phyloP scores from a whole-genome alignment of 2,797 vertebrate genomes.

The Sphenodon punctatus region DNA sequence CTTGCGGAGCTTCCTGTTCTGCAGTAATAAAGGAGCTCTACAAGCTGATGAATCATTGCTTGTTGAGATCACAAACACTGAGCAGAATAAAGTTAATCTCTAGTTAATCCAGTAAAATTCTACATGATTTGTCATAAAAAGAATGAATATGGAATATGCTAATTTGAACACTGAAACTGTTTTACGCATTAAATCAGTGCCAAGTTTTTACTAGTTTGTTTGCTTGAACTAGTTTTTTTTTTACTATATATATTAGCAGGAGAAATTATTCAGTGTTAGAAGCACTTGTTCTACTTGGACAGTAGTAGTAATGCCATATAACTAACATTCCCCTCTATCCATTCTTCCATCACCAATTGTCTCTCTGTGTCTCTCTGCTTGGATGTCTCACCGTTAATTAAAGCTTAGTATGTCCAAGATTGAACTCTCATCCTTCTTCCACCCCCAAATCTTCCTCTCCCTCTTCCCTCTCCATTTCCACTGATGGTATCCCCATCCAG shows the following conservation, averaged over 20 bases:
- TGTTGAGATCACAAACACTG: slow-evolving; percentile 80
- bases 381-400: too few relatives aligned
- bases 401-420: too few relatives aligned
- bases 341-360: too few relatives aligned
- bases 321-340: too few relatives aligned
- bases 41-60: slow-evolving; percentile 79
- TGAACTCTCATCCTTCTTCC: too few relatives aligned
- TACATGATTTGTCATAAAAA: not conserved
- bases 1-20: slow-evolving; percentile 86
- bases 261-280: not conserved
- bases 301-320: not conserved
- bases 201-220: too few relatives aligned
- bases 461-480: too few relatives aligned
- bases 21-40: slow-evolving; percentile 68
- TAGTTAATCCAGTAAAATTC: not conserved
- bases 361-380: too few relatives aligned
- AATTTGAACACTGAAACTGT: not conserved
- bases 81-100: slow-evolving; percentile 83
- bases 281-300: not conserved
- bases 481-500: too few relatives aligned
- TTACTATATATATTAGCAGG: slow-evolving; percentile 10
- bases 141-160: not conserved
- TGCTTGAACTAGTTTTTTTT: not conserved
- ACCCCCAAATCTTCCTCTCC: too few relatives aligned
- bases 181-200: too few relatives aligned